Base-by-base conservation (phyloP, 2,888 invertebrate genomes). In the Leptopilina syphax region DNA sequence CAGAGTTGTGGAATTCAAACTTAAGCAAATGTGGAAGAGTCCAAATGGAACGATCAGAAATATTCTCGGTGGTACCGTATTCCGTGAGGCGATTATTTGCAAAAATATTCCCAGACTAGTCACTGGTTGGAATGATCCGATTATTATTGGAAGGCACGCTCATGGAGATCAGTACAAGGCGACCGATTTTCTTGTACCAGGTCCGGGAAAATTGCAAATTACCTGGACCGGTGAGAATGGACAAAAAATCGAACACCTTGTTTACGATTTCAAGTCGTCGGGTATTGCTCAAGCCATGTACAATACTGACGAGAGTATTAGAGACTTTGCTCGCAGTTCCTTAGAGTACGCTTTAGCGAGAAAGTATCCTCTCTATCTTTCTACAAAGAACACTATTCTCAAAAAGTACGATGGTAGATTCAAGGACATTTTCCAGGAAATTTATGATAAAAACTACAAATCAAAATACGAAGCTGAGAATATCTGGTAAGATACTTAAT, bases 121-220 rank as follows among this genome's bases (percentile, higher is more conserved):
- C 0, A 95, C 96, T 68, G 96, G 97, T 60, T 99, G 99, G 99
- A 95, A 95, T 73, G 96, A 98, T 89, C 98, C 99, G 7, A 99
- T 99, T 86, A 96, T 99, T 79, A 99, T 99, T 89, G 99, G 99
- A 3, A 96, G 99, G 93, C 99, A 99, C 91, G 99, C 99, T 78
- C 97, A 99, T 91, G 99, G 97, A 60, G 99, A 99, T 93, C 99
- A 98, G 92, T 98, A 98, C 92, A 98, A 97, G 93, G 99, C 99
- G 0, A 98, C 98, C 13, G 99, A 99, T 92, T 98, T 99, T 92
- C 94, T 99, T 12, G 97, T 99, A 0, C 98, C 98, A 76, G 96
- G 96, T 7, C 94, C 96, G 76, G 99, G 99, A 44, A 97, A 95
- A 90, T 93, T 99, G 60, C 96, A 97, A 89, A 93, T 99, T 78